Evolutionary conservation across 2,797 vertebrate genomes (phyloP).

Genomic region (Octomys mimax): DNA sequence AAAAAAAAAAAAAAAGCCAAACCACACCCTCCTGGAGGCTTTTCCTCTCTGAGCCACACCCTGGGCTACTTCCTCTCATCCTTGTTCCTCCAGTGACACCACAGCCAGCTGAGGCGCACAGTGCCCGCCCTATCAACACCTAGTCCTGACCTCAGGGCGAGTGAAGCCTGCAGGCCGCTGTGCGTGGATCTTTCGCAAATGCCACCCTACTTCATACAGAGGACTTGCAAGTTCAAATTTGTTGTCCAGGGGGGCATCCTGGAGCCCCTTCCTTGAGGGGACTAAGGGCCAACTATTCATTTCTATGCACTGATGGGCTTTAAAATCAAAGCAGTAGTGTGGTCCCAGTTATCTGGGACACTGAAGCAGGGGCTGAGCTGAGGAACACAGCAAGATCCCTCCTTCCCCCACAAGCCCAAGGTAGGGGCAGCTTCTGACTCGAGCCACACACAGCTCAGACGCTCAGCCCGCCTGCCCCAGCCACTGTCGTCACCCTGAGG

Average conservation of each 20-base stretch:
- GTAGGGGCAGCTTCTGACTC: neutral
- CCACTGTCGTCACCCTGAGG: neutral
- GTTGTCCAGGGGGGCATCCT: neutral
- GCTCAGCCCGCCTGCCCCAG: no score
- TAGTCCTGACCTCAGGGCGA: neutral
- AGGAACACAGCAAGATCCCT: neutral
- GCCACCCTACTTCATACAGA: no score
- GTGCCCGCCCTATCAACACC: neutral
- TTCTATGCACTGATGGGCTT: neutral
- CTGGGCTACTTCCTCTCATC: neutral
- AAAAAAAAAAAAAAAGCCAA: neutral
- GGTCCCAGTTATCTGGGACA: neutral
- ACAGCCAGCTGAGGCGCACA: no score
- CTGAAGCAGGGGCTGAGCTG: neutral
- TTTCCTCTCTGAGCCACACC: neutral
- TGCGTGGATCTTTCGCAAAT: fast-evolving
- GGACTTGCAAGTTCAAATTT: neutral
- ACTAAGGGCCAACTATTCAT: neutral
- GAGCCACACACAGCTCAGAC: neutral
- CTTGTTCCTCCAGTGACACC: neutral
- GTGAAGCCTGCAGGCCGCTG: fast-evolving
- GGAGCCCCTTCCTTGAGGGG: no score
- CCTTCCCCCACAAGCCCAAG: no score
- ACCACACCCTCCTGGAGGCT: neutral
- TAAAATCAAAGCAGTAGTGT: neutral